Evolutionary conservation across 2,888 invertebrate species (phyloP).

Genomic region (Drosophila bunnanda): DNA sequence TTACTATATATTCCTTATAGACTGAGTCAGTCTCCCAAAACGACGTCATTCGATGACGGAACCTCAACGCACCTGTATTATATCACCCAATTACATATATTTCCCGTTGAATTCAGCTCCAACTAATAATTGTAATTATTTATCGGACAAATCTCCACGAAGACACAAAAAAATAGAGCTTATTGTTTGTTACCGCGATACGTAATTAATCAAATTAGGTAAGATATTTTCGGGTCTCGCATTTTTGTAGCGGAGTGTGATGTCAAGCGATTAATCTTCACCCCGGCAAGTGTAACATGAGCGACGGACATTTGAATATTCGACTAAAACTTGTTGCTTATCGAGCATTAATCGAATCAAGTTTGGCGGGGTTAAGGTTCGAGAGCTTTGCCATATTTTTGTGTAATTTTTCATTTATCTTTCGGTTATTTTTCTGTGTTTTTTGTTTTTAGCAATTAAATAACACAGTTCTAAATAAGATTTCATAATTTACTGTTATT

Average conservation of each 20-base stretch:
- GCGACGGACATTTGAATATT: constrained; percentile 40
- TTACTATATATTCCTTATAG: background rate
- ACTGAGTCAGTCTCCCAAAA: constrained; percentile 19
- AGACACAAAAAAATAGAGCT: background rate
- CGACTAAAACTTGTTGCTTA: constrained; percentile 44
- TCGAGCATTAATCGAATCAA: constrained; percentile 57
- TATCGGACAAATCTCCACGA: constrained; percentile 16
- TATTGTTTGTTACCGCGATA: constrained; percentile 15
- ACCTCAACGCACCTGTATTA: constrained; percentile 32
- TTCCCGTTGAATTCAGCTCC: constrained; percentile 14
- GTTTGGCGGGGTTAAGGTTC: constrained; percentile 27
- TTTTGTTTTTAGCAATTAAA: constrained; percentile 52
- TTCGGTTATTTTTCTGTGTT: background rate
- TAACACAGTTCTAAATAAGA: constrained; percentile 43
- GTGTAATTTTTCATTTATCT: constrained; percentile 36
- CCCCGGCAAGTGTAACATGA: constrained; percentile 73
- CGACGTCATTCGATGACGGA: constrained; percentile 44
- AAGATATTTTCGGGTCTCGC: constrained; percentile 13
- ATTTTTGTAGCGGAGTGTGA: constrained; percentile 19
- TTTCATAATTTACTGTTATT: constrained; percentile 48
- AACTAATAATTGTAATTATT: constrained; percentile 36
- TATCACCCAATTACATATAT: constrained; percentile 34
- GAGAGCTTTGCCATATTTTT: constrained; percentile 26
- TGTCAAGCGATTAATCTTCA: constrained; percentile 67
- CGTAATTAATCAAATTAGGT: constrained; percentile 72